Conservation (phyloP, 2,888 invertebrate genomes). For the Drosophila flavopinicola region DNA sequence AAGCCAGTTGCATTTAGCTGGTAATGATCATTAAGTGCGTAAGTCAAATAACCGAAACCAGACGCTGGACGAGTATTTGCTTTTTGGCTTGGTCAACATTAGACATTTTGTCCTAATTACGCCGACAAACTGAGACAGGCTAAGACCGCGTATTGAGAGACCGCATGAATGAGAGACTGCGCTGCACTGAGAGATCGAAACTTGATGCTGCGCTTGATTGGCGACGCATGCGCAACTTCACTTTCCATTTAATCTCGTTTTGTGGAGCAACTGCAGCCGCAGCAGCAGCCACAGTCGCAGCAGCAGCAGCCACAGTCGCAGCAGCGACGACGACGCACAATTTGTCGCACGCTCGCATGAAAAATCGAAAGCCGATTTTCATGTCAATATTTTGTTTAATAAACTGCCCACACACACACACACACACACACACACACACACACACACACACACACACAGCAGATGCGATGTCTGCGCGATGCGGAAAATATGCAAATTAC, state of each 20-base stretch:
- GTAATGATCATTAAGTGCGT: slow-evolving; percentile 56
- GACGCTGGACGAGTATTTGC: slow-evolving; percentile 57
- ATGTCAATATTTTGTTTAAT: slow-evolving; percentile 78
- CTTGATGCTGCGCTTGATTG: slow-evolving; percentile 54
- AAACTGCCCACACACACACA: too few relatives aligned
- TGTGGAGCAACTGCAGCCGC: slow-evolving; percentile 56
- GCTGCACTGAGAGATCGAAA: slow-evolving; percentile 11
- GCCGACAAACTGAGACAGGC: slow-evolving; percentile 63
- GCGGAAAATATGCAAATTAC: slow-evolving; percentile 78
- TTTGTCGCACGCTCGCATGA: slow-evolving; percentile 67
- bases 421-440: slow-evolving; percentile 2
- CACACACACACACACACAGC: background rate
- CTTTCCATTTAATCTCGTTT: slow-evolving; percentile 79
- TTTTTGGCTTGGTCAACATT: slow-evolving; percentile 76
- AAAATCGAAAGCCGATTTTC: slow-evolving; percentile 80
- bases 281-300: background rate
- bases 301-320: slow-evolving; percentile 4
- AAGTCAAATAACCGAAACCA: slow-evolving; percentile 51
- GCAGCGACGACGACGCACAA: slow-evolving; percentile 51
- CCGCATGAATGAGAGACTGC: slow-evolving; percentile 13
- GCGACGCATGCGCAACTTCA: slow-evolving; percentile 75
- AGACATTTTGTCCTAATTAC: slow-evolving; percentile 80
- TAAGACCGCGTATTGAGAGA: slow-evolving; percentile 15
- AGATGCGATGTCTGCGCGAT: slow-evolving; percentile 54
- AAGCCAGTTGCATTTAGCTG: slow-evolving; percentile 47